Evolutionary conservation across 23 tunicate species (phyloP).

Genomic region (Halocynthia aurantium): DNA sequence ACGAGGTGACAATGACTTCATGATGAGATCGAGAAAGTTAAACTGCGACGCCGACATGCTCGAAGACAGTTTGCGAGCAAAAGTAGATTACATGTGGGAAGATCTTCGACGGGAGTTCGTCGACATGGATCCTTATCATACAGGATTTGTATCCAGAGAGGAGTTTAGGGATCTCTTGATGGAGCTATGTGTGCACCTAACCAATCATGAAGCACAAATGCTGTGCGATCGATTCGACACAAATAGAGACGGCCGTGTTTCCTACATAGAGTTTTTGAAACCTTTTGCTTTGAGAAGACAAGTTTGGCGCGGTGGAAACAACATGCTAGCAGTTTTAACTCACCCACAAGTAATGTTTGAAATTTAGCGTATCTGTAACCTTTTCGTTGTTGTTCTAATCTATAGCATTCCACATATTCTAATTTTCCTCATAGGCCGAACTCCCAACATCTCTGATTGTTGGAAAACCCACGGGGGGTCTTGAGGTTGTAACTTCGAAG

Average conservation of each 20-base stretch:
- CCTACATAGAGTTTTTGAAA: conserved; percentile 96
- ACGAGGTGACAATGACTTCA: conserved; percentile 95
- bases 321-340: conserved; percentile 63
- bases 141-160: conserved; percentile 84
- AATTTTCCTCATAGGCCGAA: conserved; percentile 20
- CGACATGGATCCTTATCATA: conserved; percentile 97
- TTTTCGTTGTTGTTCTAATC: not conserved
- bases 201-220: conserved; percentile 80
- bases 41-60: conserved; percentile 91
- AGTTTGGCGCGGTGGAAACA: conserved; percentile 77
- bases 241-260: conserved; percentile 80
- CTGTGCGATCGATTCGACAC: conserved; percentile 80
- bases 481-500: conserved; percentile 68
- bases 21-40: conserved; percentile 80
- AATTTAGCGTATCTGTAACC: not conserved
- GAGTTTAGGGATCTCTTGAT: conserved; percentile 83
- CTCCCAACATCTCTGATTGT: conserved; percentile 41
- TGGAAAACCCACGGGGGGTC: conserved; percentile 61
- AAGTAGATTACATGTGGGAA: conserved; percentile 94
- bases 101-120: conserved; percentile 86
- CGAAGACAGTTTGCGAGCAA: conserved; percentile 84
- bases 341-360: conserved; percentile 41
- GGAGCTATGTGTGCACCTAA: conserved; percentile 85
- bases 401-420: not conserved
- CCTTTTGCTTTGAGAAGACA: conserved; percentile 92